phyloP scores from a whole-genome alignment of 2,888 invertebrate species.

The Stenoptilia bipunctidactyla region DNA sequence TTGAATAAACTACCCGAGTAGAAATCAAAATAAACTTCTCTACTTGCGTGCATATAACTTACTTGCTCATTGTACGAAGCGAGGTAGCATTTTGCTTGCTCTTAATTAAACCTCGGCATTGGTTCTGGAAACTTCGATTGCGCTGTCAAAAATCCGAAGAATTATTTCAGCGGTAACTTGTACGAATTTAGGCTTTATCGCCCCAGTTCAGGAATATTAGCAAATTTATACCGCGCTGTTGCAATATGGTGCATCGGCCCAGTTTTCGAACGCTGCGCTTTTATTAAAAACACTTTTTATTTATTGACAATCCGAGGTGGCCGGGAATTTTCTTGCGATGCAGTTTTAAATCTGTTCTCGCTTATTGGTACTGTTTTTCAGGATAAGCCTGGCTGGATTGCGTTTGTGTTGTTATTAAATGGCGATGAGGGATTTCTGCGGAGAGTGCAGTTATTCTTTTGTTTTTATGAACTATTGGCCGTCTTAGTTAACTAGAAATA shows the following conservation, averaged over 20 bases:
- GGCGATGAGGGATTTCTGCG: no score
- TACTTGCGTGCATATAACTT: conserved; percentile 1
- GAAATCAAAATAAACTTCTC: no score
- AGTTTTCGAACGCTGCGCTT: conserved; percentile 42
- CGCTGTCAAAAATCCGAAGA: conserved; percentile 71
- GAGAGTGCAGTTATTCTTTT: no score
- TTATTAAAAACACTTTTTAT: conserved; percentile 65
- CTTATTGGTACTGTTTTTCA: conserved; percentile 14
- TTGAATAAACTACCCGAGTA: no score
- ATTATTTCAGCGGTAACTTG: conserved; percentile 64
- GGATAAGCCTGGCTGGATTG: background rate
- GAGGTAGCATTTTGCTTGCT: conserved; percentile 22
- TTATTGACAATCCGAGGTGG: conserved; percentile 50
- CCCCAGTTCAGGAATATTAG: conserved; percentile 64
- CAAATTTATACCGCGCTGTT: conserved; percentile 56
- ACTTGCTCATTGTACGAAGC: background rate
- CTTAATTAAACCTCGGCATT: conserved; percentile 59
- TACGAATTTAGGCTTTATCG: conserved; percentile 68
- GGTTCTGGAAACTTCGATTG: conserved; percentile 64
- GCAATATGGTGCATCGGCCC: conserved; percentile 53
- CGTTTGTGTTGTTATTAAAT: no score
- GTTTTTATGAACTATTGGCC: no score
- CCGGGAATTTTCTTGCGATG: conserved; percentile 33
- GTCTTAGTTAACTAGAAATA: no score
- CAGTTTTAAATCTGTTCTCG: conserved; percentile 18